Evolutionary conservation across 2,797 vertebrate species (phyloP).

Genomic region (Eulemur albifrons): DNA sequence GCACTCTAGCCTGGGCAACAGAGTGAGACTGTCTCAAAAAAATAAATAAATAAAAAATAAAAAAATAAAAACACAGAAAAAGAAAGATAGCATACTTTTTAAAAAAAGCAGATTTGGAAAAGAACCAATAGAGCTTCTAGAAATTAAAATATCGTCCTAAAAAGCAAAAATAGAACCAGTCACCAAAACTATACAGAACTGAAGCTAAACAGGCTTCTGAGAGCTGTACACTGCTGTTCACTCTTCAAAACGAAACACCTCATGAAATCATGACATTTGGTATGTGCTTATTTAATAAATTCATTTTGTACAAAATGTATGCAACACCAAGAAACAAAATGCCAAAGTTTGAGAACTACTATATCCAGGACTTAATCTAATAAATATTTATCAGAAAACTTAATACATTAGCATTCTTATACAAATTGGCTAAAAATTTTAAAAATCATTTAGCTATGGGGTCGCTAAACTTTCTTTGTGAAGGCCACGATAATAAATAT

Average conservation of each 20-base stretch:
- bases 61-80: neutral
- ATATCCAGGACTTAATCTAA: neutral
- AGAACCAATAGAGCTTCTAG: neutral
- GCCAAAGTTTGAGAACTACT: neutral
- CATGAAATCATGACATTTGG: neutral
- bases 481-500: neutral
- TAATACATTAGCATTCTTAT: neutral
- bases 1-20: no score
- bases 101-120: neutral
- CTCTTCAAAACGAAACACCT: neutral
- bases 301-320: neutral
- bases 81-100: no score
- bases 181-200: neutral
- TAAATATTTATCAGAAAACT: neutral
- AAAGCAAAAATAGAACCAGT: neutral
- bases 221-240: neutral
- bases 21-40: no score
- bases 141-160: neutral
- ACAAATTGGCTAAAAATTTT: neutral
- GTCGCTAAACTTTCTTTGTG: neutral
- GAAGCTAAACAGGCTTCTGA: neutral
- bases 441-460: neutral
- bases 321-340: neutral
- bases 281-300: neutral
- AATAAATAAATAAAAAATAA: no score